Conservation (phyloP, 2,888 invertebrate species). For the Nomada fabriciana region DNA sequence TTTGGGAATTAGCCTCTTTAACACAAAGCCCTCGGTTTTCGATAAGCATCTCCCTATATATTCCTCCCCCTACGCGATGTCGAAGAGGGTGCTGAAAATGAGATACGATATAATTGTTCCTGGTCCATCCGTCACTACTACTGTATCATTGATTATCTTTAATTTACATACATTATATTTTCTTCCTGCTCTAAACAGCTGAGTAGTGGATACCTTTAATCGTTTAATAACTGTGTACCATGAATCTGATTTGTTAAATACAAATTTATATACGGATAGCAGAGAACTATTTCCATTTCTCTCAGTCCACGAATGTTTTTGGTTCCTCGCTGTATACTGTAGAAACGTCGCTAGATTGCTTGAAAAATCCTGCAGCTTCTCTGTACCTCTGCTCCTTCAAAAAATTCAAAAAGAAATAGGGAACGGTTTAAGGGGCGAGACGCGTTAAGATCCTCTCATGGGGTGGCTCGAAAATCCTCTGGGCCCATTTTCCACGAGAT, state of each 20-base stretch:
- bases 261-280: no score
- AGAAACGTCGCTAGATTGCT: no score
- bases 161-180: not conserved
- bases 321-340: no score
- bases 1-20: constrained; percentile 81
- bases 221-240: no score
- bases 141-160: not conserved
- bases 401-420: not conserved
- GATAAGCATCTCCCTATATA: constrained; percentile 72
- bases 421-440: not conserved
- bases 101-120: constrained; percentile 27
- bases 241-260: no score
- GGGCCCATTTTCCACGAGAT: constrained; percentile 8
- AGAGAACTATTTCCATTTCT: no score
- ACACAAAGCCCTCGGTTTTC: constrained; percentile 76
- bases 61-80: not conserved
- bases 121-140: not conserved
- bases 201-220: no score
- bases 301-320: no score
- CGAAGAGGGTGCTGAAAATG: not conserved
- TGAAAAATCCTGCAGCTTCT: not conserved
- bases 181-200: not conserved
- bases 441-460: constrained; percentile 3
- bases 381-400: not conserved
- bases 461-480: not conserved